A percentile compares a stretch with the other conserved stretches of the same genome.
These are phyloP conservation scores for Pycnomerus fuliginosus DNA, from an alignment of 2,888 invertebrate species.

Conservation along the genomic window DNA sequence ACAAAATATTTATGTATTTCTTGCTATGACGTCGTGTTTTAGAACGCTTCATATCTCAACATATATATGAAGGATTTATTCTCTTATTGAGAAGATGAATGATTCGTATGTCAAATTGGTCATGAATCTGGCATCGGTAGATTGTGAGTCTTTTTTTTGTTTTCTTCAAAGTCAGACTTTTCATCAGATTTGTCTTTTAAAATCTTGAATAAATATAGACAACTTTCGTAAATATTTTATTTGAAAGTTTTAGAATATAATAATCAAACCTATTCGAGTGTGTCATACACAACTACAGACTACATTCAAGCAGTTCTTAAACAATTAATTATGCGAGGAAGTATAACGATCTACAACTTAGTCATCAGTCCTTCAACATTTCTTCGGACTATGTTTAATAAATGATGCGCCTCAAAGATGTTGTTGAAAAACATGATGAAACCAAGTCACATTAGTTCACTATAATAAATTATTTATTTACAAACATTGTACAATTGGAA, in stretches of 20 bases:
- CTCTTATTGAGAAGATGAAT: constrained; percentile 26
- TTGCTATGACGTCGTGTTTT: constrained; percentile 38
- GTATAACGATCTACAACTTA: constrained; percentile 40
- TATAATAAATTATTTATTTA: constrained; percentile 48
- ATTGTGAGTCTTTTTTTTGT: background rate
- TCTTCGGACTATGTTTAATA: constrained; percentile 34
- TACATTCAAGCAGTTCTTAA: constrained; percentile 25
- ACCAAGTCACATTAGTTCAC: constrained; percentile 37
- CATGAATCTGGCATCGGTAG: background rate
- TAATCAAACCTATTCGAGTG: constrained; percentile 26
- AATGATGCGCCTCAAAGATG: constrained; percentile 39
- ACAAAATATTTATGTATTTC: constrained; percentile 40
- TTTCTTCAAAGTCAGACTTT: background rate
- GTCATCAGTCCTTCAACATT: constrained; percentile 43
- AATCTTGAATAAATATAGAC: background rate
- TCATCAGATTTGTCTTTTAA: background rate
- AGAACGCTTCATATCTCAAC: constrained; percentile 36
- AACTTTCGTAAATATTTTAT: constrained; percentile 24
- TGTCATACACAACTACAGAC: constrained; percentile 26
- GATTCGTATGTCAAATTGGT: constrained; percentile 19
- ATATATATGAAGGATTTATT: constrained; percentile 29
- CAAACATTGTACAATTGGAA: constrained; percentile 42
- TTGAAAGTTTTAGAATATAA: constrained; percentile 28
- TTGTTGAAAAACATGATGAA: constrained; percentile 44
- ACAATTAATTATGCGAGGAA: constrained; percentile 42